Conservation (phyloP, 1,140 invertebrate species). For the Fopius arisanus region DNA sequence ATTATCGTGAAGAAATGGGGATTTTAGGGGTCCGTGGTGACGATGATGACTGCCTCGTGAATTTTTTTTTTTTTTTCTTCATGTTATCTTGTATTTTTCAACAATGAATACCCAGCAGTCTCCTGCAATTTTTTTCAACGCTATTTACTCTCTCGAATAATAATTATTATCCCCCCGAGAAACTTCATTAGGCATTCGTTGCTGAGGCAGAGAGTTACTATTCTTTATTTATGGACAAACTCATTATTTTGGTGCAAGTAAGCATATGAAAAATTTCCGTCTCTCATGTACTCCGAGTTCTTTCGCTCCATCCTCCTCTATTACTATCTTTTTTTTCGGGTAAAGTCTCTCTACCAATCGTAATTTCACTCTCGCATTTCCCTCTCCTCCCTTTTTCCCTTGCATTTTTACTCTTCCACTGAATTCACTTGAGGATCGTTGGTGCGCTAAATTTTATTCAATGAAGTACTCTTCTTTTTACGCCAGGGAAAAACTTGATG, state of each 20-base stretch:
- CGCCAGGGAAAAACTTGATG: neutral
- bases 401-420: neutral
- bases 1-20: too few species aligned
- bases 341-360: slow-evolving; percentile 1
- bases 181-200: slow-evolving; percentile 61
- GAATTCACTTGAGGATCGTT: neutral
- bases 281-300: neutral
- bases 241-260: slow-evolving; percentile 65
- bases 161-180: slow-evolving; percentile 61
- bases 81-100: neutral
- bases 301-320: slow-evolving; percentile 17
- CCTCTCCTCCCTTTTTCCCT: neutral
- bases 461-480: slow-evolving; percentile 18
- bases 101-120: neutral
- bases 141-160: slow-evolving; percentile 46
- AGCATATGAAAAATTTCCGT: slow-evolving; percentile 62
- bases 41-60: too few species aligned
- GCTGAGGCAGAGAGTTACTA: slow-evolving; percentile 48
- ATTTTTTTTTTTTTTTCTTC: too few species aligned
- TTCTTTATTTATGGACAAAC: slow-evolving; percentile 65
- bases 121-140: neutral
- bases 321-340: slow-evolving; percentile 13
- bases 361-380: slow-evolving; percentile 1
- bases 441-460: neutral
- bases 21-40: too few species aligned